Evolutionary conservation across 2,113 vertebrate genomes (phyloP).

Genomic region (Lanius ludovicianus): DNA sequence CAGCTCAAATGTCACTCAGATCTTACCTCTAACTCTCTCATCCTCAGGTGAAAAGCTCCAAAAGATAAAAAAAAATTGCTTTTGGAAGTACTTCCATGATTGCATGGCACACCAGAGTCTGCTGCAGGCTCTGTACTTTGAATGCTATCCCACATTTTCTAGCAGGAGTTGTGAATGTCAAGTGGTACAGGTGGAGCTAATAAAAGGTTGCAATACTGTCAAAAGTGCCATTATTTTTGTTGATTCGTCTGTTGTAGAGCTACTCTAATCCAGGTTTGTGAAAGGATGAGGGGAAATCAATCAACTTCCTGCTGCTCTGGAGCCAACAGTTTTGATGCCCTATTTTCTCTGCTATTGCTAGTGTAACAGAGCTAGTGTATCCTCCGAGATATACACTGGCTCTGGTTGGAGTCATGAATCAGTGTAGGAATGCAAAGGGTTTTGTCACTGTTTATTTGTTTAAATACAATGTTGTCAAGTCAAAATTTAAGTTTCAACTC

Average conservation of each 20-base stretch:
- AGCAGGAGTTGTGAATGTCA: conserved; percentile 33
- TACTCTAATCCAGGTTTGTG: conserved; percentile 32
- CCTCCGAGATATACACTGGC: background rate
- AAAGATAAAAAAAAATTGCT: background rate
- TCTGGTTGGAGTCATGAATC: background rate
- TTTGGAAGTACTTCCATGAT: background rate
- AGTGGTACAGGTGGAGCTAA: conserved; percentile 40
- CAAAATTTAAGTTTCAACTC: conserved; percentile 17
- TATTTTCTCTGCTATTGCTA: background rate
- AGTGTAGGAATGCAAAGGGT: background rate
- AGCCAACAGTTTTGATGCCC: background rate
- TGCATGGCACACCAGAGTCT: background rate
- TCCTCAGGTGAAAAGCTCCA: background rate
- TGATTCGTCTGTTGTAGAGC: conserved; percentile 4
- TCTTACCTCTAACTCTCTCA: background rate
- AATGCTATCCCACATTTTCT: background rate
- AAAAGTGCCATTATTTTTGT: conserved; percentile 31
- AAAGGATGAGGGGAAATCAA: conserved; percentile 36
- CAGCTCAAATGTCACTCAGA: background rate
- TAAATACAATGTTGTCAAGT: background rate
- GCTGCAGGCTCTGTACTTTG: background rate
- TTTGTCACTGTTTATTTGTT: background rate
- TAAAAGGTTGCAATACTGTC: conserved; percentile 16
- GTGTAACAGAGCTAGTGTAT: background rate
- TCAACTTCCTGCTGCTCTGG: conserved; percentile 17